Evolutionary conservation across 2,113 vertebrate species (phyloP).

Genomic region (Ailurus styani): DNA sequence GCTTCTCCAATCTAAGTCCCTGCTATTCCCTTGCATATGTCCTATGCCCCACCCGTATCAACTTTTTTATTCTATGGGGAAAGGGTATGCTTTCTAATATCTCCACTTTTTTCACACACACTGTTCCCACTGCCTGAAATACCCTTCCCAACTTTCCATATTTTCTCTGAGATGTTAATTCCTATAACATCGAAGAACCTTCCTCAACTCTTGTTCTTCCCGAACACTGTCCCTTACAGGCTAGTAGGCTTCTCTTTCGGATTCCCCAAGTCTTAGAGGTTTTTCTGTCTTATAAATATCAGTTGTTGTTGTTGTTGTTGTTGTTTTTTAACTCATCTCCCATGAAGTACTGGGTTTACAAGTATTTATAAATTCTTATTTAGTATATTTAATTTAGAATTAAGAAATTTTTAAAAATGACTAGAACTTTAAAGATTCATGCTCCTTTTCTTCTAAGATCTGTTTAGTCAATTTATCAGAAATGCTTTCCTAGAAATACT

Average conservation of each 20-base stretch:
- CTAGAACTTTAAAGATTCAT: neutral
- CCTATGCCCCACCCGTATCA: neutral
- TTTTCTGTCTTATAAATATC: neutral
- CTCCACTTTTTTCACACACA: neutral
- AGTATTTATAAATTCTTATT: neutral
- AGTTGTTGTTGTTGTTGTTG: too few relatives aligned
- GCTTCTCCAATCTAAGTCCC: neutral
- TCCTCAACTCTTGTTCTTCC: neutral
- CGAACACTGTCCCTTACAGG: neutral
- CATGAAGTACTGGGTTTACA: neutral
- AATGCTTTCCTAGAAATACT: neutral
- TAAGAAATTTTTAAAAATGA: neutral
- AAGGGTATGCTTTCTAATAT: neutral
- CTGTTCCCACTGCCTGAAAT: neutral
- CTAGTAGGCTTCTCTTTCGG: neutral
- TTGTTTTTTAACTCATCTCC: neutral
- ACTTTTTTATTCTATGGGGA: neutral
- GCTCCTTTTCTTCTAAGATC: neutral
- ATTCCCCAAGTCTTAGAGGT: neutral
- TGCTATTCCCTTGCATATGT: neutral
- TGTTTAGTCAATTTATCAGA: neutral
- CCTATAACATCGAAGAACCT: neutral
- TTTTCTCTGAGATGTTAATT: neutral
- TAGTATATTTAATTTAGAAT: neutral
- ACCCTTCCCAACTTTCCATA: neutral